phyloP scores from a whole-genome alignment of 1,140 invertebrate genomes.

The Trichomalopsis sarcophagae region DNA sequence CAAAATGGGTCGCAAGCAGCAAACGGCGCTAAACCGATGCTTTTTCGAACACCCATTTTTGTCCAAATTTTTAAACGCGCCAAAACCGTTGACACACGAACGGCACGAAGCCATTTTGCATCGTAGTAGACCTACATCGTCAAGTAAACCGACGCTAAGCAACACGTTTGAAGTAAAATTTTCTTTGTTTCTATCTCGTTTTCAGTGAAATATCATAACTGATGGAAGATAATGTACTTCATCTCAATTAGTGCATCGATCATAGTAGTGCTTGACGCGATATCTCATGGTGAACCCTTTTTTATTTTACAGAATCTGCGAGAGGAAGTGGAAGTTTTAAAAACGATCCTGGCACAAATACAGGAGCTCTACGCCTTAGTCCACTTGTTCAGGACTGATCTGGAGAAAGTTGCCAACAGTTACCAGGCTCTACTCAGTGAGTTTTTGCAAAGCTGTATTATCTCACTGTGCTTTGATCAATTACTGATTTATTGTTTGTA shows the following conservation, averaged over 20 bases:
- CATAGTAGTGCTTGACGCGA: neutral
- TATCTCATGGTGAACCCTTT: neutral
- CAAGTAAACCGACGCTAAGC: neutral
- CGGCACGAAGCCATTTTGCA: constrained; percentile 12
- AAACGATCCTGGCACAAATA: constrained; percentile 55
- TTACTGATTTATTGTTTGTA: neutral
- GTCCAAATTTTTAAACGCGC: constrained; percentile 21
- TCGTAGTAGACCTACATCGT: too few relatives aligned
- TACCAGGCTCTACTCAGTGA: constrained; percentile 53
- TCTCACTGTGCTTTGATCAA: too few relatives aligned
- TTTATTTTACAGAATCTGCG: constrained; percentile 28
- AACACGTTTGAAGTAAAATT: neutral
- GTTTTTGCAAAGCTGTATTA: neutral
- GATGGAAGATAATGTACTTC: constrained; percentile 38
- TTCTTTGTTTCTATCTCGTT: neutral
- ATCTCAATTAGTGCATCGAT: neutral
- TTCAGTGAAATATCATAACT: neutral
- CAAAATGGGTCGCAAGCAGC: too few relatives aligned
- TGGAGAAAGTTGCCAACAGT: constrained; percentile 62
- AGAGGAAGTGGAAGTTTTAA: constrained; percentile 55
- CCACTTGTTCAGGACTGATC: constrained; percentile 57
- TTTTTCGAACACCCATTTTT: constrained; percentile 5
- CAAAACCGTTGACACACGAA: constrained; percentile 19
- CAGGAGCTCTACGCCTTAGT: constrained; percentile 57
- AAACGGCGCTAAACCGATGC: neutral